Base-by-base conservation (phyloP, 2,888 invertebrate genomes). In the Himalopsyche kuldschensis region DNA sequence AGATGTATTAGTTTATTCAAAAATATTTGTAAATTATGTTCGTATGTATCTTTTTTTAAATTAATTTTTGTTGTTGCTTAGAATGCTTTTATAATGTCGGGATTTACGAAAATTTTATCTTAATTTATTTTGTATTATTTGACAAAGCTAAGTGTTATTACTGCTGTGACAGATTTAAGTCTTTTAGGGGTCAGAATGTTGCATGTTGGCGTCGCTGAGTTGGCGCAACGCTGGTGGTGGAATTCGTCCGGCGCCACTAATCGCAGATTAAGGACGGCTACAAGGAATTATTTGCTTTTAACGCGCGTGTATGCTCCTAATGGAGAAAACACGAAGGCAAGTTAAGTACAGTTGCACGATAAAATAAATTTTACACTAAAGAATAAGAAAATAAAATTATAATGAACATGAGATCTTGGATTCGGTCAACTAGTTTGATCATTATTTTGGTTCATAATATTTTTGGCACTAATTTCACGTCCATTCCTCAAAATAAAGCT, bases 221-320 rank as follows among this genome's bases (percentile, higher is more conserved):
- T 41, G 41, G 15, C 41, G 41, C 41, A 41, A 15, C 15, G 41
- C 41, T 41, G 41, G 41, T 41, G 27, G 79, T 30, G 48, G 27
- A 20, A 48, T 20, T 48, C 79, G 79, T 48, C 79, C 47, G 79
- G 79, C 79, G 79, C 79, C 32, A 48, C 79, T 79, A 79, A 79
- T 79, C 79, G 79, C 48, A 48, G 79, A 79, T 79, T 79, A 55
- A 79, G 79, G 27, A 31, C 47, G 48, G 48, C 31, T 48, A 79
- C 48, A 79, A 15, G 31, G 31, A 79, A 17, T 24, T 79, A 79
- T 79, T 79, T 79, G 55, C 55, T 79, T 79, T 55, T 46, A 48
- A 48, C 79, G 48, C 47, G 48, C 30, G 79, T 79, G 47, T 79
- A 75, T 75, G 75, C 31, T 32, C 30, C 32, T 75, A 75, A 75